Percentiles rank a stretch among this genome's conserved stretches.
Conservation (phyloP, 37 sponge, comb jelly and placozoan genomes). For the Amphimedon queenslandica region DNA sequence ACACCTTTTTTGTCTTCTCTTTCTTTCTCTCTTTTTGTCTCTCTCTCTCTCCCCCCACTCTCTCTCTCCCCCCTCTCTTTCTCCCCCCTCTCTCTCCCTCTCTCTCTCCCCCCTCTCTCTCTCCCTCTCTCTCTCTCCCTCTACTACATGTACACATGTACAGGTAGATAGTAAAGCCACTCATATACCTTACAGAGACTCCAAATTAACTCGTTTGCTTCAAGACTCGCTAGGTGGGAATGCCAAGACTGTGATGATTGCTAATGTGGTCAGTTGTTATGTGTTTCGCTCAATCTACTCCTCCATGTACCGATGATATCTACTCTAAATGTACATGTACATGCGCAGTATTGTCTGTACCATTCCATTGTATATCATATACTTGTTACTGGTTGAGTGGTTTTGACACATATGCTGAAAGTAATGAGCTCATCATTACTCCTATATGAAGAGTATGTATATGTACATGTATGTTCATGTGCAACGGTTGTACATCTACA, state of each 20-base stretch:
- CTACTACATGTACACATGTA: neutral
- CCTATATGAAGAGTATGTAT: no score
- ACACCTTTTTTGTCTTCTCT: neutral
- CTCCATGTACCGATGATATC: neutral
- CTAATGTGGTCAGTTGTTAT: constrained; percentile 75
- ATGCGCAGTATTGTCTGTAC: neutral
- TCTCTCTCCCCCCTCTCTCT: neutral
- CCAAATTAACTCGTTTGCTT: constrained; percentile 91
- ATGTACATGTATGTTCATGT: no score
- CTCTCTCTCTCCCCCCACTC: neutral
- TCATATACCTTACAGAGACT: constrained; percentile 94
- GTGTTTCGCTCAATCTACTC: no score
- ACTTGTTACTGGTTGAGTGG: no score
- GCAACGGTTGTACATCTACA: no score
- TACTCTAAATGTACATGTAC: neutral
- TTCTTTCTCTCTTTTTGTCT: neutral
- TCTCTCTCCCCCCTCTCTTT: neutral
- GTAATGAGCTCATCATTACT: no score
- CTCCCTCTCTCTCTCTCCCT: neutral
- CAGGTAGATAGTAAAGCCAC: constrained; percentile 87
- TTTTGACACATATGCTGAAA: no score
- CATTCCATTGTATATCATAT: no score
- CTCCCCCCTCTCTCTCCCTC: neutral
- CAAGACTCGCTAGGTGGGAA: constrained; percentile 97
- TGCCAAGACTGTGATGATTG: constrained; percentile 97